Evolutionary conservation across 1,140 invertebrate species (phyloP).

Genomic region (Gonioctena quinquepunctata): DNA sequence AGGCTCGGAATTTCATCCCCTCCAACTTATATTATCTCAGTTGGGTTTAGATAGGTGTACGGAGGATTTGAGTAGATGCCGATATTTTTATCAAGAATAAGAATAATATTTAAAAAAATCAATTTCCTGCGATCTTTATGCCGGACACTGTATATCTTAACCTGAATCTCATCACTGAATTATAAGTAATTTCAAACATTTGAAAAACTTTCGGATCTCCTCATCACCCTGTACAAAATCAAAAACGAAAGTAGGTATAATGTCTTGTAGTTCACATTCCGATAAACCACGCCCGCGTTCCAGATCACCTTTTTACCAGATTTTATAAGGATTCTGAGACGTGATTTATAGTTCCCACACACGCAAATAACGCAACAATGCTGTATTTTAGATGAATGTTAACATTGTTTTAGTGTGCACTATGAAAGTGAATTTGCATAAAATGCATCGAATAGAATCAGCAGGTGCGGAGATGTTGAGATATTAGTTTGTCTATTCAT

Average conservation of each 20-base stretch:
- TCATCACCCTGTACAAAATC: no score
- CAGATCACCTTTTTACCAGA: constrained; percentile 7
- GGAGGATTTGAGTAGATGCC: no score
- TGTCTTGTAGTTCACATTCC: constrained; percentile 18
- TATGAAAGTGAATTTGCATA: constrained; percentile 13
- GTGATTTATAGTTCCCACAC: constrained; percentile 17
- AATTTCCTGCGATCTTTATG: no score
- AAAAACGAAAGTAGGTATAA: not conserved
- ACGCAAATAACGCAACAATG: constrained; percentile 18
- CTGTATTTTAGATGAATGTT: constrained; percentile 17
- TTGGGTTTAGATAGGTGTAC: no score
- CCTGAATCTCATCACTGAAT: no score
- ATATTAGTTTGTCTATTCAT: not conserved
- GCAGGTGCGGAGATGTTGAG: constrained; percentile 3
- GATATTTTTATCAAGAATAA: no score
- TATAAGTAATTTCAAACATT: no score
- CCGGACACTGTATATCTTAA: no score
- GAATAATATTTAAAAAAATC: no score
- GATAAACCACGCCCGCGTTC: constrained; percentile 10
- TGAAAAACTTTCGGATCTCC: no score
- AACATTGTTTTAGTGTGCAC: constrained; percentile 11
- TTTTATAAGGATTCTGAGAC: constrained; percentile 5
- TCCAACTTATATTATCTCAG: no score
- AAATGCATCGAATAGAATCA: constrained; percentile 5
- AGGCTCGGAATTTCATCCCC: no score